A percentile compares a stretch with the other conserved stretches of the same genome.
Evolutionary conservation across 2,797 vertebrate genomes (phyloP).

Genomic region (Epinephelus malabaricus): DNA sequence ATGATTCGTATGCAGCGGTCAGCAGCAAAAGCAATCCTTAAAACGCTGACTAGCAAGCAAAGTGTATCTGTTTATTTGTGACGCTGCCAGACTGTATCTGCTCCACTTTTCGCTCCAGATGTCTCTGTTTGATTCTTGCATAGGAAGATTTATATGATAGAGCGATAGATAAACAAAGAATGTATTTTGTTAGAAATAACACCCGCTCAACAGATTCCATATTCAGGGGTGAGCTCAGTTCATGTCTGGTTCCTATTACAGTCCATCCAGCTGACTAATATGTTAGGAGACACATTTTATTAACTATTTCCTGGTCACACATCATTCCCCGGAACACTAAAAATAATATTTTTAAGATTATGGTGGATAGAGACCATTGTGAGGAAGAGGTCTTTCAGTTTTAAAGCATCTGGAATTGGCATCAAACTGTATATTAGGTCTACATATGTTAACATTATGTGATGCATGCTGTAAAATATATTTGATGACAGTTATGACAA

Average conservation of each 20-base stretch:
- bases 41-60: neutral
- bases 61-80: conserved; percentile 26
- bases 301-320: conserved; percentile 71
- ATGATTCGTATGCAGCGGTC: neutral
- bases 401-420: conserved; percentile 33
- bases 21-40: neutral
- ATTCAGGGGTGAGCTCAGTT: conserved; percentile 68
- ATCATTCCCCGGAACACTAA: conserved; percentile 26
- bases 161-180: conserved; percentile 59
- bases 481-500: conserved; percentile 18
- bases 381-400: conserved; percentile 15
- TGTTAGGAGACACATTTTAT: conserved; percentile 69
- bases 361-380: neutral
- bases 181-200: conserved; percentile 68
- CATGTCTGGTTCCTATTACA: conserved; percentile 83
- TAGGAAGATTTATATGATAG: conserved; percentile 16
- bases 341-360: conserved; percentile 18
- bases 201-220: conserved; percentile 71
- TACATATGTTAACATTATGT: conserved; percentile 27
- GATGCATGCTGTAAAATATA: neutral
- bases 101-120: conserved; percentile 25
- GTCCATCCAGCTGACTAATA: conserved; percentile 76
- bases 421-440: neutral
- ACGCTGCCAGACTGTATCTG: conserved; percentile 16
- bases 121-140: conserved; percentile 24